Evolutionary conservation across 2,888 invertebrate species (phyloP).

Genomic region (Helobdella robusta): DNA sequence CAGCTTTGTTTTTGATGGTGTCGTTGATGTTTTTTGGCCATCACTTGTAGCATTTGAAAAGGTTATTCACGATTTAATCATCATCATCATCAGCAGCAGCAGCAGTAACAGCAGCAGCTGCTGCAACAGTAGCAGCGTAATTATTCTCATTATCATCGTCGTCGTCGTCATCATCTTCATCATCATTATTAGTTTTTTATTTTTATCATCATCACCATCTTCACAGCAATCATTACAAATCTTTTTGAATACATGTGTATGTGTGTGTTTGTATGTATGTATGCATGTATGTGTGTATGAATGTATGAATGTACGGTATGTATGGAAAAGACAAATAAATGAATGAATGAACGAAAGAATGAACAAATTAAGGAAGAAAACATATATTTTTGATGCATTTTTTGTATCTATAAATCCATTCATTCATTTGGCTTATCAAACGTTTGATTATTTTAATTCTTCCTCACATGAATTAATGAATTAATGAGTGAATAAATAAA

Average conservation of each 20-base stretch:
- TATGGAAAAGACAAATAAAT: not conserved
- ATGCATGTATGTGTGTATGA: conserved; percentile 14
- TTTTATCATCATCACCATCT: not conserved
- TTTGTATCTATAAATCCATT: too few species aligned
- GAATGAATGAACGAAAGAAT: conserved; percentile 12
- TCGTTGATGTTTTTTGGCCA: too few species aligned
- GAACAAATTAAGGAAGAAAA: not conserved
- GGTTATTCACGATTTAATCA: not conserved
- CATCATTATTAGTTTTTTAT: not conserved
- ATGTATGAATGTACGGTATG: conserved; percentile 12
- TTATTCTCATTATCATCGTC: not conserved
- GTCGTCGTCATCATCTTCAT: not conserved
- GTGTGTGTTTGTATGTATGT: conserved; percentile 3
- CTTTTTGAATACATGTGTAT: too few species aligned
- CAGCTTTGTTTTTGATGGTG: too few species aligned
- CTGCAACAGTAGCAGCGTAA: not conserved
- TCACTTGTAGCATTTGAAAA: too few species aligned
- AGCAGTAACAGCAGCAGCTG: not conserved
- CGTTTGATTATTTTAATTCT: too few species aligned
- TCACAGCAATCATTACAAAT: not conserved
- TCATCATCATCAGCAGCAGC: not conserved
- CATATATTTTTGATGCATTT: too few species aligned
- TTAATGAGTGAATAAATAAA: too few species aligned
- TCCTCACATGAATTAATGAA: too few species aligned
- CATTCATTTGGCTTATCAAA: too few species aligned